Evolutionary conservation across 2,797 vertebrate species (phyloP), one percentile per base, ranked within the genome.

Genomic region (Orientallactaga sibirica): DNA sequence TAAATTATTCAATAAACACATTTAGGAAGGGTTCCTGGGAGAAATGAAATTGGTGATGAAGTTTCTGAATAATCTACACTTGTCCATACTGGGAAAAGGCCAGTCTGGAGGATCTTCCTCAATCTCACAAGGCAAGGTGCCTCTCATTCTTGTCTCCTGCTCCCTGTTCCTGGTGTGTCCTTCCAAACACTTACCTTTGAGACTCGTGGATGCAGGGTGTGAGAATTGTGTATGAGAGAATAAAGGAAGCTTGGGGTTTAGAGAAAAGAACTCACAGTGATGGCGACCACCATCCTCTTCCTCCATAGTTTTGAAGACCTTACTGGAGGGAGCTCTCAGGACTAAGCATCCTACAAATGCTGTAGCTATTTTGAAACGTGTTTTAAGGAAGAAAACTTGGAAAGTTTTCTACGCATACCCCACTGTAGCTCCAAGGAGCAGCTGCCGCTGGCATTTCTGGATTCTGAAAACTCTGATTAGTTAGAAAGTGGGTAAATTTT

Each of bases 401-500:
- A 76, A 84, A 75, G 2, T 15, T 68, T 75, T 27, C n/a, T 20
- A 11, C 18, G 1, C 18, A 58, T 37, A 62, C 29, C 67, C 92
- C 52, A 27, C n/a, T 37, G 41, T 20, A 3, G 2, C 25, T 75
- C 27, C 29, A 27, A 67, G 29, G n/a, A 68, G 24, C 3, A 58
- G 73, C 27, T 77, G 64, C 48, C 52, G 5, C 43, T 15, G 74
- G 7, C n/a, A 52, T 93, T 88, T 86, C 43, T 62, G 20, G 48
- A 22, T 55, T 79, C 37, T 70, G 41, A 84, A 94, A 95, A 80
- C 52, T 19, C 16, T 88, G 25, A 68, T 41, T 64, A 68, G 80
- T 29, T 37, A 71, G 48, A 85, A 94, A 29, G 29, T 75, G 18
- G 33, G 20, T 84, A 74, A 70, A 78, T 87, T 61, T 93, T 7